These are phyloP conservation scores for Drosophila miranda DNA, from an alignment of 1,140 invertebrate species.

Conservation along the genomic window DNA sequence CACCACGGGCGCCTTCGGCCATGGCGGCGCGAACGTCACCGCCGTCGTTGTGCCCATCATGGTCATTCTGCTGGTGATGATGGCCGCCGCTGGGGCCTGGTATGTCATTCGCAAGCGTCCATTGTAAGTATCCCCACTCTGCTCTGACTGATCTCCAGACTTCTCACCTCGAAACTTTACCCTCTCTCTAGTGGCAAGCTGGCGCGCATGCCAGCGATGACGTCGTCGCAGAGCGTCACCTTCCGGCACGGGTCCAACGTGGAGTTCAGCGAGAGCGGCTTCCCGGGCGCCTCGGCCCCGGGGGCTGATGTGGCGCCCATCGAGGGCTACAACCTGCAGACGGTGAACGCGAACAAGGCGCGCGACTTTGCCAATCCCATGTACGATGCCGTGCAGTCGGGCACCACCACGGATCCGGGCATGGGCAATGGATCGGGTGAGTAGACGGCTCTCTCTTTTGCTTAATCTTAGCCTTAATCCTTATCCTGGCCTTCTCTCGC, in stretches of 20 bases:
- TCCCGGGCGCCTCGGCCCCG: conserved; percentile 81
- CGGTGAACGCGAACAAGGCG: conserved; percentile 88
- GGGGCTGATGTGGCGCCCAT: conserved; percentile 73
- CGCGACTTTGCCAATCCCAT: conserved; percentile 97
- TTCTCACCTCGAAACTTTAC: too few species aligned
- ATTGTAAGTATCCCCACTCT: conserved; percentile 86
- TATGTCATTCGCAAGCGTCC: conserved; percentile 92
- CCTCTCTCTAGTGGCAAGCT: conserved; percentile 87
- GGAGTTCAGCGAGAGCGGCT: conserved; percentile 90
- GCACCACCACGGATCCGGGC: conserved; percentile 83
- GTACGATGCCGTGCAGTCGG: conserved; percentile 91
- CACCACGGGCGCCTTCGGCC: conserved; percentile 74
- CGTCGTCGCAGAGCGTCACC: conserved; percentile 96
- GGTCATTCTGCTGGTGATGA: conserved; percentile 88
- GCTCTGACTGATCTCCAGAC: too few species aligned
- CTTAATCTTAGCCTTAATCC: background rate
- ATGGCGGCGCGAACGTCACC: conserved; percentile 84
- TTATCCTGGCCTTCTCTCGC: conserved; percentile 45
- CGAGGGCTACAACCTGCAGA: conserved; percentile 85
- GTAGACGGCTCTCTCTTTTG: background rate
- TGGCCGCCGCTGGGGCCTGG: conserved; percentile 89
- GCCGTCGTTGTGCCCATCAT: conserved; percentile 92
- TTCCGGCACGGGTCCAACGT: conserved; percentile 97
- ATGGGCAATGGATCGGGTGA: conserved; percentile 85
- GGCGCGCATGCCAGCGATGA: conserved; percentile 87